Base-by-base conservation (phyloP, 1,140 invertebrate genomes). In the Atopsyche davidsoni region DNA sequence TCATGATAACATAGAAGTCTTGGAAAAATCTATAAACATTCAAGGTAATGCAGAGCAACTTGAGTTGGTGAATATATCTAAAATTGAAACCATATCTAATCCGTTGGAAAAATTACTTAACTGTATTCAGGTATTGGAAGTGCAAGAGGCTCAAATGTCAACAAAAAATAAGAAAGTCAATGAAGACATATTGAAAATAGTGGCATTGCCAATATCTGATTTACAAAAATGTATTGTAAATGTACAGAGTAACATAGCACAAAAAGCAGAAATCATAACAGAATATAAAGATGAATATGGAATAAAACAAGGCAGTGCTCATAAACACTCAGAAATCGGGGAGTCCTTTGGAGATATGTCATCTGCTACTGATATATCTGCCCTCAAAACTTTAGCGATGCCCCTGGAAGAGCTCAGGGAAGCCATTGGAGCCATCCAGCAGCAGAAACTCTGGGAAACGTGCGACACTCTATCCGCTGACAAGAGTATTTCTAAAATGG, bases 361-460 rank as follows among this genome's bases (percentile, higher is more conserved):
- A 19, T 31, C 43, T 14, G 48, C 36, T 21, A 51, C 44, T 36
- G 57, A 60, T 41, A 55, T 56, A 28, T 54, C 60, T 38, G 2
- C 53, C 7, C 35, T 62, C 13, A 61, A 60, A 55, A 53, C 52
- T 1, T 39, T 64, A 34, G 61, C 61, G 4, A 46, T 59, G 42
- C 60, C 61, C 3, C 38, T 64, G 17, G 40, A 59, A 42, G 61
- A 62, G 41, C 40, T 64, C 23, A 43, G 50, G 48, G 34, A 57
- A 19, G 52, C 51, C 9, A 52, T 64, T 46, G 60, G 56, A 10
- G 46, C 59, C 19, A 57, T 62, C 11, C 43, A 57, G 24, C 51
- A 61, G 25, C 53, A 60, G 25, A 51, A 55, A 50, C n/a, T 51
- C 18, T 51, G 57, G 50, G 61, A 63, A 36, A 49, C 48, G 3